Percentiles rank a stretch among this genome's conserved stretches.
These are phyloP conservation scores for Coecobrya sp. DNA, from an alignment of 2,888 invertebrate species.

Conservation along the genomic window DNA sequence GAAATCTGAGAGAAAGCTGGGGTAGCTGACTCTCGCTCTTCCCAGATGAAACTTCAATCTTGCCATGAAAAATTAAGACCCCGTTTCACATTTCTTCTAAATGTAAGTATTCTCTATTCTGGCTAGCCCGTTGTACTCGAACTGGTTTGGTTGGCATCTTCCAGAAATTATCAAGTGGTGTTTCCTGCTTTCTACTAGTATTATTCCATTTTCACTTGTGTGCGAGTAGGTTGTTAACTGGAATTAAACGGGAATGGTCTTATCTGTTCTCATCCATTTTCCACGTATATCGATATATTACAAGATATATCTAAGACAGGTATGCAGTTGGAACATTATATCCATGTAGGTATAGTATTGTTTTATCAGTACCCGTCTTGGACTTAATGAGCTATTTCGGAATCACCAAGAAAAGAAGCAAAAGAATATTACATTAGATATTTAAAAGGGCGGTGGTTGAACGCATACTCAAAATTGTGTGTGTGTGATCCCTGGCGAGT, in stretches of 20 bases:
- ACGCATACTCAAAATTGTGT: constrained; percentile 65
- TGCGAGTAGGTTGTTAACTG: not conserved
- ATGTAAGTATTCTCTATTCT: constrained; percentile 1
- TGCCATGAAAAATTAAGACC: constrained; percentile 76
- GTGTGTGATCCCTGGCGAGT: constrained; percentile 72
- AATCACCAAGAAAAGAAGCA: constrained; percentile 33
- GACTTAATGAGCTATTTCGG: constrained; percentile 70
- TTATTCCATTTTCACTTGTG: not conserved
- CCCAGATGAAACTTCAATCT: constrained; percentile 70
- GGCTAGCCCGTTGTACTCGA: not conserved
- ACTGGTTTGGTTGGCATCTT: not conserved
- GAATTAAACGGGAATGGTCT: not conserved
- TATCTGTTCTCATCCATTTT: not conserved
- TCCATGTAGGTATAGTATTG: not conserved
- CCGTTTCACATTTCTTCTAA: constrained; percentile 54
- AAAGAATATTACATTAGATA: constrained; percentile 61
- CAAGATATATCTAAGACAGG: constrained; percentile 4
- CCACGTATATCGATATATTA: not conserved
- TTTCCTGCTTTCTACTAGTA: not conserved
- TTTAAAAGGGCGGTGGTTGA: constrained; percentile 57
- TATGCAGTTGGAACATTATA: not conserved
- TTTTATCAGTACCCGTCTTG: not conserved
- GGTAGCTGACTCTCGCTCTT: constrained; percentile 30
- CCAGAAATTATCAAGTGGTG: not conserved
- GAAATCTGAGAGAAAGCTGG: constrained; percentile 68